Conservation (phyloP, 2,113 vertebrate genomes). For the Pachypanchax playfairii region DNA sequence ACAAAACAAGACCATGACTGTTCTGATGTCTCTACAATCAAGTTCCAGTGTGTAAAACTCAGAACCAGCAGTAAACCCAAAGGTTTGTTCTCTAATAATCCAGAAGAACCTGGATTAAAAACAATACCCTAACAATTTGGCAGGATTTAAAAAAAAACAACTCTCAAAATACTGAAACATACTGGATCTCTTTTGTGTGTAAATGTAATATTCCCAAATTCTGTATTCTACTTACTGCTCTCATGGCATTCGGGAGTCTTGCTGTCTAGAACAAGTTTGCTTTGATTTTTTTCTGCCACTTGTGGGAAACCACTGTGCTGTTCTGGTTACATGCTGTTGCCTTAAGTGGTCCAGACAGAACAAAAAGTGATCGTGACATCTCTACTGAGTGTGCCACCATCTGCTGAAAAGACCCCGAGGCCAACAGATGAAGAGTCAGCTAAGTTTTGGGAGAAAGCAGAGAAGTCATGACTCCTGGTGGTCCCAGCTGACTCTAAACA, state of each 20-base stretch:
- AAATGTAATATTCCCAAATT: constrained; percentile 10
- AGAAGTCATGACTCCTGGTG: constrained; percentile 22
- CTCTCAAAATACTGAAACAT: too few relatives aligned
- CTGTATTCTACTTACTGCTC: constrained; percentile 35
- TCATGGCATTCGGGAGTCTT: constrained; percentile 48
- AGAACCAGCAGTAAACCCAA: too few relatives aligned
- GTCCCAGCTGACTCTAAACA: constrained; percentile 9
- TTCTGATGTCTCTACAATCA: too few relatives aligned
- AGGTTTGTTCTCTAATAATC: too few relatives aligned
- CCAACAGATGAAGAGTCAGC: constrained; percentile 51
- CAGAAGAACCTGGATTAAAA: too few relatives aligned
- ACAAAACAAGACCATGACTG: too few relatives aligned
- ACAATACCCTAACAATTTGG: too few relatives aligned
- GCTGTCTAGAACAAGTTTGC: constrained; percentile 52
- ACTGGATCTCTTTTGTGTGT: constrained; percentile 18
- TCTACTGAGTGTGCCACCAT: constrained; percentile 34
- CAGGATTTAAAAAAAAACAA: too few relatives aligned
- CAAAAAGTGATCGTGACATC: constrained; percentile 48
- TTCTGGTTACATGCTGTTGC: constrained; percentile 26
- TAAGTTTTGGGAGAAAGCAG: constrained; percentile 26
- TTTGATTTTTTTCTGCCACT: constrained; percentile 49
- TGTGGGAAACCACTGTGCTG: constrained; percentile 34
- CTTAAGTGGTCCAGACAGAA: constrained; percentile 51
- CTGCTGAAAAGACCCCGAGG: constrained; percentile 56
- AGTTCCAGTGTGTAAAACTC: too few relatives aligned